Conservation (phyloP, 2,113 vertebrate species). For the Phylloscopus whistleri region DNA sequence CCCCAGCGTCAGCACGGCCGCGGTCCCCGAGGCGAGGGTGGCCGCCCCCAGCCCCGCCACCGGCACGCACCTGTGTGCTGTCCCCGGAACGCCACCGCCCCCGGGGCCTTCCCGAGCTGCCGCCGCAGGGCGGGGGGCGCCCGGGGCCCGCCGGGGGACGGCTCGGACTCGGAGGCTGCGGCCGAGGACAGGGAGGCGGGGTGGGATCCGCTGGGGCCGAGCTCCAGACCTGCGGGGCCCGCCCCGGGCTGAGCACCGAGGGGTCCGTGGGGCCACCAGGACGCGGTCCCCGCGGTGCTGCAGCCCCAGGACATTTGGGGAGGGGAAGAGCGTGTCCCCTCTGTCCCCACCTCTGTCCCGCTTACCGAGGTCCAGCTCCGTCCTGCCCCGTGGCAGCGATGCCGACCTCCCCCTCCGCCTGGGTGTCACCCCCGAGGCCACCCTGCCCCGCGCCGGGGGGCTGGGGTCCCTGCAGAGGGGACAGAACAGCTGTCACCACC, state of each 20-base stretch:
- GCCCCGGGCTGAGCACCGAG: background rate
- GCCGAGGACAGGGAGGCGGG: fast-evolving
- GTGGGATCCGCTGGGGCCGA: fast-evolving
- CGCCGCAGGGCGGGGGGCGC: background rate
- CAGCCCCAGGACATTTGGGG: background rate
- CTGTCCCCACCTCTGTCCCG: background rate
- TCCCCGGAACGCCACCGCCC: slow-evolving; percentile 11
- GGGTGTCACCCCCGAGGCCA: background rate
- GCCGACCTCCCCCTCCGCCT: slow-evolving; percentile 19
- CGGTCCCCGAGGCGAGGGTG: fast-evolving
- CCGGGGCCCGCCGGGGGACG: background rate
- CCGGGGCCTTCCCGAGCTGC: background rate
- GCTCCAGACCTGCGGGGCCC: background rate
- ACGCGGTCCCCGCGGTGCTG: fast-evolving
- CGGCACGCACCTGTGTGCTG: slow-evolving; percentile 69
- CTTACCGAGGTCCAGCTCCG: slow-evolving; percentile 67
- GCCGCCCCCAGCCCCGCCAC: fast-evolving
- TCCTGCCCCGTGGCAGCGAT: slow-evolving; percentile 46
- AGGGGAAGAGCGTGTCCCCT: background rate
- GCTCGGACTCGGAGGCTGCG: background rate
- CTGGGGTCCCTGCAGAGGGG: background rate
- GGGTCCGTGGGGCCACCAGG: background rate
- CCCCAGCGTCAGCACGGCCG: fast-evolving
- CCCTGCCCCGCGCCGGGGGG: background rate
- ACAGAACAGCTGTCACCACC: background rate